These are phyloP conservation scores for Percopsis omiscomaycus DNA, from an alignment of 2,797 vertebrate genomes.

Conservation along the genomic window DNA sequence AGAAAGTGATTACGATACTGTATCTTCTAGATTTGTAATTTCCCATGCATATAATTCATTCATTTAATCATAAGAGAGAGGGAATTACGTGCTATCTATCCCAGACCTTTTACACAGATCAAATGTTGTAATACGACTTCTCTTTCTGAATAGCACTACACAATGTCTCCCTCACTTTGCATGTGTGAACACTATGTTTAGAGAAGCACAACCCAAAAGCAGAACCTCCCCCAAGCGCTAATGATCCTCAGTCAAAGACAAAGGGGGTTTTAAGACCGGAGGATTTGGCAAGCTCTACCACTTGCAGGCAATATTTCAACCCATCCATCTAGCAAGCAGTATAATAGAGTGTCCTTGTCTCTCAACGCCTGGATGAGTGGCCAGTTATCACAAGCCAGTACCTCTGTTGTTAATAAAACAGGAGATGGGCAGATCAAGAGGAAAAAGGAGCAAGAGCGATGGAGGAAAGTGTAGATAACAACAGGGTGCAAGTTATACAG, in stretches of 20 bases:
- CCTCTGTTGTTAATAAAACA: conserved; percentile 78
- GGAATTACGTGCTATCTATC: conserved; percentile 8
- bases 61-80: not conserved
- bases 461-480: conserved; percentile 5
- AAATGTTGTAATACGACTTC: conserved; percentile 12
- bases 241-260: conserved; percentile 77
- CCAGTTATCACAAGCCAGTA: conserved; percentile 82
- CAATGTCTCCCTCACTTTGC: conserved; percentile 22
- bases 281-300: conserved; percentile 76
- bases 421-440: conserved; percentile 54
- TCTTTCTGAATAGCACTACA: conserved; percentile 31
- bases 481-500: conserved; percentile 48
- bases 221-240: conserved; percentile 68
- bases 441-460: not conserved
- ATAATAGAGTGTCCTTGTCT: conserved; percentile 82
- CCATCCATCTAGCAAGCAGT: conserved; percentile 77
- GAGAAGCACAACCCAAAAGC: conserved; percentile 51
- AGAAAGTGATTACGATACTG: no score
- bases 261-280: conserved; percentile 75
- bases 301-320: conserved; percentile 81
- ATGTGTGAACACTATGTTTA: conserved; percentile 40
- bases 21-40: conserved; percentile 33
- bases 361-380: conserved; percentile 79
- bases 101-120: conserved; percentile 3
- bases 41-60: conserved; percentile 25